Evolutionary conservation across 2,113 vertebrate species (phyloP), one percentile per base, ranked within the genome.

Genomic region (Corvus hawaiiensis): DNA sequence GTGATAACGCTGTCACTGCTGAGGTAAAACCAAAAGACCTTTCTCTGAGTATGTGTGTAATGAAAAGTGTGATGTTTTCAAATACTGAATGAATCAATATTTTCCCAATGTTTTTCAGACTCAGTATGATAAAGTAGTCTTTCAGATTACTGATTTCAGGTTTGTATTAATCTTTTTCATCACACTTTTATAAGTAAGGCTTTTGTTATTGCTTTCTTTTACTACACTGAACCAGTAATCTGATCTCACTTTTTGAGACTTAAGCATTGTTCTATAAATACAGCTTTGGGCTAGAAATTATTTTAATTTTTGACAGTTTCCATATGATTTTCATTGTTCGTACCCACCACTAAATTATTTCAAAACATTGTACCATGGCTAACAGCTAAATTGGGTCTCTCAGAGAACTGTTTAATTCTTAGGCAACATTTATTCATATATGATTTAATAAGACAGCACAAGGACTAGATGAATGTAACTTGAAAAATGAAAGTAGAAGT

Each of bases 121-220:
- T 66, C 56, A 23, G n/a, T n/a, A 5, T 92, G 84, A 95, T 89
- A 91, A 89, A 91, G 77, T 39, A 80, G 49, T 54, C 85, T 93
- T 91, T 80, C 81, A 95, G 84, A 72, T 93, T 92, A 74, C 85
- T 80, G 90, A 90, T 84, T 94, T 78, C 54, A 85, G 71, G 81
- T 64, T 89, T 89, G 54, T 85, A 72, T 94, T 96, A 86, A 90
- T 95, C 84, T 96, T 94, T 93, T 87, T 55, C 75, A 92, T 93
- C 90, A 44, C 84, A 66, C 75, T 72, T 89, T 87, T 84, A 27
- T 92, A 75, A 87, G 73, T 30, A 44, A 89, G 43, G 71, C 71
- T 94, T 94, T 92, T 63, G n/a, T 87, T 95, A 93, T 86, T 93
- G 81, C 66, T 74, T 92, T 93, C 71, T 83, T 86, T 83, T 80